Evolutionary conservation across 2,797 vertebrate genomes (phyloP).

Genomic region (Lutjanus campechanus): DNA sequence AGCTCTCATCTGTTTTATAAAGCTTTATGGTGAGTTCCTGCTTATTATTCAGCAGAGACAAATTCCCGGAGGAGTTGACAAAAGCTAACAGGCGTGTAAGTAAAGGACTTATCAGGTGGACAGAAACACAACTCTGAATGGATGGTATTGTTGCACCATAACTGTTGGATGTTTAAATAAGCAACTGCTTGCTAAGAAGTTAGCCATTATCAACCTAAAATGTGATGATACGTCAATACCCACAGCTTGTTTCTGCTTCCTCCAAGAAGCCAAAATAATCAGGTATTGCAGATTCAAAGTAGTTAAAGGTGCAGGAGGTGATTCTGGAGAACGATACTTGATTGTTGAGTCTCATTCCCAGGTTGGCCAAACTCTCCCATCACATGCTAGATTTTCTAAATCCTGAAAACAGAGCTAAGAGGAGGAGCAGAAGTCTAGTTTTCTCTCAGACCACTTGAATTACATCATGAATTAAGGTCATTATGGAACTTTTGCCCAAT

Average conservation of each 20-base stretch:
- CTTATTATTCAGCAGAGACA: background rate
- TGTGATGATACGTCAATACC: background rate
- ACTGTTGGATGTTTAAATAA: background rate
- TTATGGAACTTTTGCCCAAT: too few species aligned
- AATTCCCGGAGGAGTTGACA: too few species aligned
- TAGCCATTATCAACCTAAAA: background rate
- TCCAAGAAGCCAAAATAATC: background rate
- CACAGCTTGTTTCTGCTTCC: background rate
- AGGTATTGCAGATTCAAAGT: background rate
- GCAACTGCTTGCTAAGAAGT: background rate
- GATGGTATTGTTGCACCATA: background rate
- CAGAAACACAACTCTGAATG: too few species aligned
- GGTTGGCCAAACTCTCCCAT: too few species aligned
- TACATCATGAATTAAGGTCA: too few species aligned
- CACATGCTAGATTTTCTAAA: too few species aligned
- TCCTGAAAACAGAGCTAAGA: too few species aligned
- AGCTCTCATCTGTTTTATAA: background rate
- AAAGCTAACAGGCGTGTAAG: background rate
- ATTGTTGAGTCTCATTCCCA: too few species aligned
- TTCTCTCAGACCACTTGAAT: too few species aligned
- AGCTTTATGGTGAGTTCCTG: background rate
- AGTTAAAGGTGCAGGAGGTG: background rate
- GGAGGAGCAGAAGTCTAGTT: too few species aligned
- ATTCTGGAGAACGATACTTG: too few species aligned
- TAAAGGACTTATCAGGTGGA: too few species aligned